Conservation (phyloP, 2,888 invertebrate species). For the Osedax frankpressi region DNA sequence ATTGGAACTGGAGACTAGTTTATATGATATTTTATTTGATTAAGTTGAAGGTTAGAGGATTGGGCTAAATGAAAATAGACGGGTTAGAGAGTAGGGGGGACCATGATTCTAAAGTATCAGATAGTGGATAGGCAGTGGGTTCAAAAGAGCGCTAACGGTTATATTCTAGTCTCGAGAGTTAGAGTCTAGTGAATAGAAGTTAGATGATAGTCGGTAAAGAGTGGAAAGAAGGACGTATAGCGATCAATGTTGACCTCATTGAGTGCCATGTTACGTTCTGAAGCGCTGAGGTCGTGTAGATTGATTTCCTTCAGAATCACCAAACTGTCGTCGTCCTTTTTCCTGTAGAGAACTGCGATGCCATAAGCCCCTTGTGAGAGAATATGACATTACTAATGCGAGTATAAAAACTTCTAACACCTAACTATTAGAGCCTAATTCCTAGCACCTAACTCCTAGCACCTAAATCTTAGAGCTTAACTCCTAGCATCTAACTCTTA, state of each 20-base stretch:
- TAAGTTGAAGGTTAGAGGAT: too few species aligned
- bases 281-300: constrained; percentile 56
- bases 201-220: too few species aligned
- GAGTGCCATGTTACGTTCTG: constrained; percentile 57
- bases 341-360: constrained; percentile 57
- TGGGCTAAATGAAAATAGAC: too few species aligned
- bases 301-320: constrained; percentile 66
- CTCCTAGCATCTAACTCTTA: not conserved
- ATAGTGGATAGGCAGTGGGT: too few species aligned
- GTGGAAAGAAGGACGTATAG: not conserved
- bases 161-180: too few species aligned
- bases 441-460: not conserved
- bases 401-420: not conserved
- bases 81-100: too few species aligned
- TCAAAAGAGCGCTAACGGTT: too few species aligned
- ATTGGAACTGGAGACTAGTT: too few species aligned
- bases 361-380: constrained; percentile 55
- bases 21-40: too few species aligned
- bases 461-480: not conserved
- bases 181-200: too few species aligned
- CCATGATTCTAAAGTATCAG: too few species aligned
- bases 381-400: not conserved
- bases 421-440: not conserved
- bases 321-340: constrained; percentile 54
- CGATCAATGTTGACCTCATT: constrained; percentile 52